These are phyloP conservation scores for Orthosia cruda DNA, from an alignment of 2,888 invertebrate genomes.

Conservation along the genomic window DNA sequence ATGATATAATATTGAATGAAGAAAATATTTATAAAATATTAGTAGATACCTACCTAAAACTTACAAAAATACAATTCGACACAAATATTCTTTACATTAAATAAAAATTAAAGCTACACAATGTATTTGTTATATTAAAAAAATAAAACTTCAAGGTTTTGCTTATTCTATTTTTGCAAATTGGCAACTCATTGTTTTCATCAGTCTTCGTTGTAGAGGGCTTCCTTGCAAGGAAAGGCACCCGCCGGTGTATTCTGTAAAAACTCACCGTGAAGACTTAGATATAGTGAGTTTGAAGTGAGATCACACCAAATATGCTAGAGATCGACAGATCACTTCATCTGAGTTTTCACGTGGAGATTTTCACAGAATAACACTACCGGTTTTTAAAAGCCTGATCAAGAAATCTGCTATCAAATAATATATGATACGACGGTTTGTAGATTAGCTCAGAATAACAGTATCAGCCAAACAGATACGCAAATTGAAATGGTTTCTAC, in stretches of 20 bases:
- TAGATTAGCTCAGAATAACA: too few relatives aligned
- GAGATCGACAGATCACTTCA: too few relatives aligned
- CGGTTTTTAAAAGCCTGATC: conserved; percentile 2
- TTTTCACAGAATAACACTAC: too few relatives aligned
- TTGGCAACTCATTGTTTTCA: conserved; percentile 50
- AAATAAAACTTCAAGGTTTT: not conserved
- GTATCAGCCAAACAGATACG: too few relatives aligned
- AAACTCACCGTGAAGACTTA: too few relatives aligned
- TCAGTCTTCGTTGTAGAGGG: conserved; percentile 43
- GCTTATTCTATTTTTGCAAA: conserved; percentile 8
- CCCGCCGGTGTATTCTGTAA: too few relatives aligned
- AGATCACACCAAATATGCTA: too few relatives aligned
- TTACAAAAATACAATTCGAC: conserved; percentile 51
- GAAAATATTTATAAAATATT: conserved; percentile 46
- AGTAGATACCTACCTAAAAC: conserved; percentile 16
- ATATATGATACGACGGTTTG: not conserved
- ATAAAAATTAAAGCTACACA: conserved; percentile 41
- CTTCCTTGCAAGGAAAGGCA: conserved; percentile 12
- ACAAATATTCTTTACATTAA: conserved; percentile 14
- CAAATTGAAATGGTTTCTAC: too few relatives aligned
- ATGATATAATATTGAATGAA: conserved; percentile 5
- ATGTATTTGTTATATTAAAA: conserved; percentile 2
- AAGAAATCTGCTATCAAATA: conserved; percentile 6
- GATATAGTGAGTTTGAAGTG: too few relatives aligned
- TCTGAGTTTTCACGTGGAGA: too few relatives aligned